These are phyloP conservation scores for Toxotes jaculatrix DNA, from an alignment of 2,113 vertebrate species.

Conservation along the genomic window DNA sequence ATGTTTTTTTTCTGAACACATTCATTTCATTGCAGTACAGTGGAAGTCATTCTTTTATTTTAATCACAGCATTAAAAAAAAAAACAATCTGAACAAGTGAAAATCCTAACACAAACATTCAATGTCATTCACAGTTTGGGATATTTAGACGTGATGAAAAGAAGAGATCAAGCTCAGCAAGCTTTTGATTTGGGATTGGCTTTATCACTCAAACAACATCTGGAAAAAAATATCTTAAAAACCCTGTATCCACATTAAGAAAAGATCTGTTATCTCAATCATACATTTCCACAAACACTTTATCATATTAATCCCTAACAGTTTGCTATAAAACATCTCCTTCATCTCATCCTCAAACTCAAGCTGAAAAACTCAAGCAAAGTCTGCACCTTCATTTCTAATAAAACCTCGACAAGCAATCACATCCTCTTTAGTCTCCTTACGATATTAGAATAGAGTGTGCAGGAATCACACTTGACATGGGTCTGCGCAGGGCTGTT, in stretches of 20 bases:
- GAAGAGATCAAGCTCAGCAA: constrained; percentile 57
- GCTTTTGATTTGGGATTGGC: constrained; percentile 52
- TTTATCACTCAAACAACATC: constrained; percentile 47
- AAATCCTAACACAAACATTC: constrained; percentile 58
- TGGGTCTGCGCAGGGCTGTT: constrained; percentile 18
- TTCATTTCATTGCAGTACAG: constrained; percentile 58
- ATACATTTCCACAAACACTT: constrained; percentile 41
- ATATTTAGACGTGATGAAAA: constrained; percentile 61
- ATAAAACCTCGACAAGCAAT: constrained; percentile 27
- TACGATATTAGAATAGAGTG: constrained; percentile 35
- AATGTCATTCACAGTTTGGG: constrained; percentile 73
- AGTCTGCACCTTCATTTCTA: constrained; percentile 8
- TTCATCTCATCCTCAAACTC: constrained; percentile 37
- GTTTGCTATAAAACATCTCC: constrained; percentile 57
- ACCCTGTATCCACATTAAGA: constrained; percentile 72
- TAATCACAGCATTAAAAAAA: constrained; percentile 58
- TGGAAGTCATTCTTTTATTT: constrained; percentile 67
- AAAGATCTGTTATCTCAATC: constrained; percentile 46
- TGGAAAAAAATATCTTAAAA: constrained; percentile 62
- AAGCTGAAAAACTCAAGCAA: constrained; percentile 31
- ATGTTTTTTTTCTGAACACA: constrained; percentile 50
- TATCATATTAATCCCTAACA: constrained; percentile 15
- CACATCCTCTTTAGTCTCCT: constrained; percentile 18
- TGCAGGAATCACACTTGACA: constrained; percentile 49
- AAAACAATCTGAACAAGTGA: constrained; percentile 54